Percentiles rank a stretch among this genome's conserved stretches.
Evolutionary conservation across 35 echinoderm and acorn worm genomes (phyloP).

Genomic region (Acanthaster planci): DNA sequence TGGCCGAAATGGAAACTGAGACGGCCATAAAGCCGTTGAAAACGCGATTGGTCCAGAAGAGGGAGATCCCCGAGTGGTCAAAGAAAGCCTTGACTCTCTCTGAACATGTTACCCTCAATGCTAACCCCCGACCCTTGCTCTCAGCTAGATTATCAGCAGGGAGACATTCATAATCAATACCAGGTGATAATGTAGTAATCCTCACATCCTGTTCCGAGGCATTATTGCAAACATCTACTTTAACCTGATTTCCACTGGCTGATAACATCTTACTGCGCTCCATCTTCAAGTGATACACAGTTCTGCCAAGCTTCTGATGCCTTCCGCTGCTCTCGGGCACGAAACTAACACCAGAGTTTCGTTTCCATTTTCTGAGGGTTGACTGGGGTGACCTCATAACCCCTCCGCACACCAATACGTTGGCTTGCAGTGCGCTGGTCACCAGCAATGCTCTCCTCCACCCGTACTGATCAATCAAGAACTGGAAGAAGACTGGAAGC

Average conservation of each 20-base stretch:
- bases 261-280: neutral
- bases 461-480: constrained; percentile 36
- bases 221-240: neutral
- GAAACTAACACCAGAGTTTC: neutral
- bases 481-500: constrained; percentile 28
- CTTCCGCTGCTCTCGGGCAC: no score
- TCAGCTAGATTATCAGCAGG: no score
- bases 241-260: neutral
- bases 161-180: neutral
- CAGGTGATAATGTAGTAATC: neutral
- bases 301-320: neutral
- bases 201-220: neutral
- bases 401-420: constrained; percentile 30
- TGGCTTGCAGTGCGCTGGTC: neutral
- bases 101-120: neutral
- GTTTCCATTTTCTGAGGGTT: neutral
- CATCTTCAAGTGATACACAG: neutral
- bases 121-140: neutral
- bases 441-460: constrained; percentile 48
- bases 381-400: neutral
- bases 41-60: constrained; percentile 21
- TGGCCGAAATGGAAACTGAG: neutral
- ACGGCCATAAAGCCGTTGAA: constrained; percentile 20
- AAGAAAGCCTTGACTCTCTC: neutral
- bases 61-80: neutral